phyloP scores from a whole-genome alignment of 2,113 vertebrate genomes.

The Ploceus nigricollis region DNA sequence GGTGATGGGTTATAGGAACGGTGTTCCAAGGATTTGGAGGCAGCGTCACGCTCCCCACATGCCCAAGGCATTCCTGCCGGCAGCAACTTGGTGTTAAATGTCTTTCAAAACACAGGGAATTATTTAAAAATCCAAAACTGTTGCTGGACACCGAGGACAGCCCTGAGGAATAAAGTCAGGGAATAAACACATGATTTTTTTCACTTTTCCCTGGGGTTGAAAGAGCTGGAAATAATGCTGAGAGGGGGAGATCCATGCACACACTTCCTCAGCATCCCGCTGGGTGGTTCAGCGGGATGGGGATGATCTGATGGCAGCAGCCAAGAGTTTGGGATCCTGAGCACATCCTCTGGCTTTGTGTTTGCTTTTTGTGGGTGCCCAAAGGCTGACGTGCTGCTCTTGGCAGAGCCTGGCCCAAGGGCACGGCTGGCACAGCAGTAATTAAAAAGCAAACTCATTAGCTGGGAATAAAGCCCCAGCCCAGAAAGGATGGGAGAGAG shows the following conservation, averaged over 20 bases:
- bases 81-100: not conserved
- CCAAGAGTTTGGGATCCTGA: not conserved
- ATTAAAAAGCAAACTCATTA: slow-evolving; percentile 8
- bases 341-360: not conserved
- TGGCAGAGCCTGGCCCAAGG: not conserved
- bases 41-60: fast-evolving
- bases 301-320: fast-evolving
- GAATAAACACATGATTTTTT: fast-evolving
- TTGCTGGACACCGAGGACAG: not conserved
- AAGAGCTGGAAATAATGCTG: not conserved
- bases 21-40: fast-evolving
- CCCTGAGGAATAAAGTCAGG: not conserved
- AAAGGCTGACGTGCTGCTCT: not conserved
- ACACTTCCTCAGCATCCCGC: not conserved
- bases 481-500: not conserved
- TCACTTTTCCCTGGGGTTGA: not conserved
- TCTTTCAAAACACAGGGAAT: not conserved
- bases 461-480: not conserved
- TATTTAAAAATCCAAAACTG: not conserved
- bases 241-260: too few relatives aligned
- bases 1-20: not conserved
- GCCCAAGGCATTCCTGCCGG: not conserved
- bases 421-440: not conserved
- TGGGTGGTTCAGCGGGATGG: not conserved
- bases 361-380: not conserved